Base-by-base conservation (phyloP, 2,888 invertebrate species). In the Melipona bicolor region DNA sequence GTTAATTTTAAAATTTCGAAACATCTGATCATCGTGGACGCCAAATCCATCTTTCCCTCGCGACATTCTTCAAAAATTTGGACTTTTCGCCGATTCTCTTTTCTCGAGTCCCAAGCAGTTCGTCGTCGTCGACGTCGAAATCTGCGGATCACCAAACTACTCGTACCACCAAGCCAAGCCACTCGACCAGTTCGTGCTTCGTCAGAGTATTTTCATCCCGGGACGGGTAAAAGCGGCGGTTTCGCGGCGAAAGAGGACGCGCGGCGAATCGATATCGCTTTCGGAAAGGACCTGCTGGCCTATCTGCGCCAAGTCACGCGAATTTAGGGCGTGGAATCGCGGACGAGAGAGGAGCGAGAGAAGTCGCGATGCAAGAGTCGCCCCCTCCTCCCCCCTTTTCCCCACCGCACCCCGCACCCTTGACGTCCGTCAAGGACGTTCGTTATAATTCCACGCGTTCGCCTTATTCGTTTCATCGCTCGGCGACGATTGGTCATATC, bases 321-420 rank as follows among this genome's bases (percentile, higher is more conserved):
- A 88, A 87, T 87, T 89, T 79, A 82, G 85, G 88, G 87, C 81
- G 88, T 88, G 89, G 88, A 89, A 84, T 81, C 78, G 82, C 81
- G 70, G 59, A 52, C 68, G 54, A 67, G 59, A 61, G 83, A 4
- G 3, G 9, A 43, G 43, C 43, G 43, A 43, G 43, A 56, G 67
- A 70, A 64, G 64, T 61, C 50, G 43, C 73, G 36, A 4, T 19
- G n/a, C 79, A n/a, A 24, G 50, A 32, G 32, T 2, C 43, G 9
- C 9, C 43, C 36, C 36, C 36, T 36, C 36, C 36, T 6, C 36
- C 36, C 6, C 36, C 36, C 36, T 0, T 13, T 27, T 27, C 27
- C 1, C 27, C 27, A 27, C 27, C 27, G 1, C 27, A 27, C 27
- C 27, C 1, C 1, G 27, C 1, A 27, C 24, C 68, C 13, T 27